Evolutionary conservation across 2,888 invertebrate species (phyloP).

Genomic region (Nemurella pictetii): DNA sequence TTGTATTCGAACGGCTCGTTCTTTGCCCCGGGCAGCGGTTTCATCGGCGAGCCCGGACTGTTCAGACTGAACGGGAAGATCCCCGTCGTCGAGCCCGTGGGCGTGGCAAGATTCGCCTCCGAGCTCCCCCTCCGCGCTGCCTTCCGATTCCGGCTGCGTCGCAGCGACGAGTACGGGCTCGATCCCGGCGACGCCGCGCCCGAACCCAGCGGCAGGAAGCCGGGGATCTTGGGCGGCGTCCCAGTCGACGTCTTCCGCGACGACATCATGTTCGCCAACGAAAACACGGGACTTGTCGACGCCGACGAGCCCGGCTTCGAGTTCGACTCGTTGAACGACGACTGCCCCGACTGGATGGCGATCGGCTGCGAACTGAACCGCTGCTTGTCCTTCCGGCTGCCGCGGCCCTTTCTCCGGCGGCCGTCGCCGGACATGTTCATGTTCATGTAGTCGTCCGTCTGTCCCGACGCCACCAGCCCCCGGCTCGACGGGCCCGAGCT

Average conservation of each 20-base stretch:
- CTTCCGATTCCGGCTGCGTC: conserved; percentile 48
- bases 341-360: conserved; percentile 55
- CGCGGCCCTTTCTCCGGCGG: conserved; percentile 47
- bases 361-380: conserved; percentile 65
- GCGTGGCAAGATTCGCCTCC: conserved; percentile 55
- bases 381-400: conserved; percentile 50
- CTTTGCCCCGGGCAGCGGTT: conserved; percentile 50
- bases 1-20: conserved; percentile 44
- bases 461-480: conserved; percentile 46
- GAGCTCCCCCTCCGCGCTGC: conserved; percentile 50
- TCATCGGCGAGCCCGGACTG: conserved; percentile 67
- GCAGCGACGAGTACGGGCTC: conserved; percentile 55
- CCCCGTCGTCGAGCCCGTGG: conserved; percentile 63
- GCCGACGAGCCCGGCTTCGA: conserved; percentile 48
- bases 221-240: conserved; percentile 53
- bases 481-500: conserved; percentile 53
- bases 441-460: conserved; percentile 58
- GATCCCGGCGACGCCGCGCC: conserved; percentile 53
- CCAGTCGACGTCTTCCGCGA: conserved; percentile 52
- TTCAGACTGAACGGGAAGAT: conserved; percentile 71
- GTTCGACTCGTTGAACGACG: conserved; percentile 38
- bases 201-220: conserved; percentile 53
- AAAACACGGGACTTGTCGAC: conserved; percentile 44
- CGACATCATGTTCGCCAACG: conserved; percentile 33
- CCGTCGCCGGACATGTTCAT: conserved; percentile 57